Evolutionary conservation across 2,797 vertebrate genomes (phyloP).

Genomic region (Etheostoma perlongum): DNA sequence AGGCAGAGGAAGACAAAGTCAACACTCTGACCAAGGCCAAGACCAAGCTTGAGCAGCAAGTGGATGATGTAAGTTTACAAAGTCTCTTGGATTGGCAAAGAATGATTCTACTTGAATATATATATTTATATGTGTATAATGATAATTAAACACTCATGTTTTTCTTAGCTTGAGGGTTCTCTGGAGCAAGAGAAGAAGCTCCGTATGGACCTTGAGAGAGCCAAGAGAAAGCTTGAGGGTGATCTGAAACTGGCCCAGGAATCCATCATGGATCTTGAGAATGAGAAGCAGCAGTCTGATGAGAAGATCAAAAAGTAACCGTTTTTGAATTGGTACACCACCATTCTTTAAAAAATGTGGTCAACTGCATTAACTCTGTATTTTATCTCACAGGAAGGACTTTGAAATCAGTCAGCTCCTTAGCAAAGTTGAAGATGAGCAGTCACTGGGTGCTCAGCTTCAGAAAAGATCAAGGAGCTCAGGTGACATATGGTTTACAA

Average conservation of each 20-base stretch:
- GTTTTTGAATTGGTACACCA: constrained; percentile 32
- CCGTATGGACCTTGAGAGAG: neutral
- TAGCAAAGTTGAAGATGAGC: constrained; percentile 64
- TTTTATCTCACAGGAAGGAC: constrained; percentile 83
- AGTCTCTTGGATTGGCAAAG: too few relatives aligned
- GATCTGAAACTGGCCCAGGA: too few relatives aligned
- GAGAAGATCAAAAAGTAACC: constrained; percentile 10
- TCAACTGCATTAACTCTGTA: neutral
- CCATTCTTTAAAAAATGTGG: neutral
- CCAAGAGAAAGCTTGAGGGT: too few relatives aligned
- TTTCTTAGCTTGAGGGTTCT: too few relatives aligned
- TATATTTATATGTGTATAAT: too few relatives aligned
- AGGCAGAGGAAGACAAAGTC: constrained; percentile 86
- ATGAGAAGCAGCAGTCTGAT: constrained; percentile 3
- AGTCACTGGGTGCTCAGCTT: constrained; percentile 82
- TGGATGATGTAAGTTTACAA: too few relatives aligned
- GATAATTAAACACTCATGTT: too few relatives aligned
- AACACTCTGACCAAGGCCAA: constrained; percentile 82
- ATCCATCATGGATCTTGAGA: too few relatives aligned
- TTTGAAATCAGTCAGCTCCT: constrained; percentile 88
- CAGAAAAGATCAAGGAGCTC: constrained; percentile 77
- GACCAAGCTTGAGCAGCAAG: constrained; percentile 79
- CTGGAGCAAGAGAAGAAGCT: too few relatives aligned
- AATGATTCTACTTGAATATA: too few relatives aligned
- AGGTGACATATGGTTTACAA: neutral